A percentile compares a stretch with the other conserved stretches of the same genome.
Evolutionary conservation across 2,888 invertebrate species (phyloP).

Genomic region (Parnassius apollo): DNA sequence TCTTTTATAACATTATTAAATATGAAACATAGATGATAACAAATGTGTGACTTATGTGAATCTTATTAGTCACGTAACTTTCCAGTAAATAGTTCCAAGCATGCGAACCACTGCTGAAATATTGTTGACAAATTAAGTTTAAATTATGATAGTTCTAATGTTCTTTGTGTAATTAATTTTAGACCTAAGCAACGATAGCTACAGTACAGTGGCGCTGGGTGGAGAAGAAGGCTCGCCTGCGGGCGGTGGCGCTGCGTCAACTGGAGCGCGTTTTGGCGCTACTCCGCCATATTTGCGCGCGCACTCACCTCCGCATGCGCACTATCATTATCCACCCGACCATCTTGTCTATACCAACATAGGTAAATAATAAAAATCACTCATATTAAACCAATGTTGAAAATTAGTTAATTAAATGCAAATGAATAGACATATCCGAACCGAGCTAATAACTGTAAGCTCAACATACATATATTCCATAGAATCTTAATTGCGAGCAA

Average conservation of each 20-base stretch:
- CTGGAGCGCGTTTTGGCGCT: slow-evolving; percentile 73
- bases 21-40: too few relatives aligned
- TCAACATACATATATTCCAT: too few relatives aligned
- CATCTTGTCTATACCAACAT: slow-evolving; percentile 92
- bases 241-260: slow-evolving; percentile 82
- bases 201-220: slow-evolving; percentile 92
- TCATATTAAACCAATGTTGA: too few relatives aligned
- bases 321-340: slow-evolving; percentile 90
- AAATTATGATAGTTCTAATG: not conserved
- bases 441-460: too few relatives aligned
- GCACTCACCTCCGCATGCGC: slow-evolving; percentile 89
- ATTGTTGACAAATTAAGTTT: too few relatives aligned
- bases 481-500: too few relatives aligned
- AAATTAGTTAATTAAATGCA: too few relatives aligned
- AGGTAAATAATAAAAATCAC: slow-evolving; percentile 71
- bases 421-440: too few relatives aligned
- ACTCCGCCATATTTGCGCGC: slow-evolving; percentile 90
- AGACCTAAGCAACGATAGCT: slow-evolving; percentile 95
- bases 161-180: slow-evolving; percentile 30
- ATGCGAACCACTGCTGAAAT: not conserved
- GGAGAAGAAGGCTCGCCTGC: slow-evolving; percentile 89
- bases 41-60: not conserved
- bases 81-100: too few relatives aligned
- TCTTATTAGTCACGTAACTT: too few relatives aligned
- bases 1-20: too few relatives aligned